A percentile compares a stretch with the other conserved stretches of the same genome.
Evolutionary conservation across 2,113 vertebrate species (phyloP).

Genomic region (Geococcyx californianus): DNA sequence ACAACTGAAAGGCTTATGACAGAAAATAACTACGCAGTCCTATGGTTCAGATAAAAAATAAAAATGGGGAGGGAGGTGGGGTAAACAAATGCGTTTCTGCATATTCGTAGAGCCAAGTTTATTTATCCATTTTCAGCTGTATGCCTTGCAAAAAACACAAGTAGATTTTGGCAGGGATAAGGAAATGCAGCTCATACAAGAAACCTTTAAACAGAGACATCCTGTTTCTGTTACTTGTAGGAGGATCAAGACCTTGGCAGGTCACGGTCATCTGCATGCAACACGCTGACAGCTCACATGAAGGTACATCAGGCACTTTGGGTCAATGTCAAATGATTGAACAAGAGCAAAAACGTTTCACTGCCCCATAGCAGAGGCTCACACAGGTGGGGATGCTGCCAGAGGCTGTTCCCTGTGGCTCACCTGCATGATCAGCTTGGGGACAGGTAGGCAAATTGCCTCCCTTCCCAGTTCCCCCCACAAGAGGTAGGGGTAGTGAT

Average conservation of each 20-base stretch:
- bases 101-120: background rate
- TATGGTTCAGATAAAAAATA: background rate
- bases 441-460: background rate
- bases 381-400: rapidly evolving
- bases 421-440: no score
- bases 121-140: background rate
- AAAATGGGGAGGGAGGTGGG: rapidly evolving
- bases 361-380: background rate
- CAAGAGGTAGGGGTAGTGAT: background rate
- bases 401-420: background rate
- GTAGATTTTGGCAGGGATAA: background rate
- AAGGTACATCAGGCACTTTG: background rate
- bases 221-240: background rate
- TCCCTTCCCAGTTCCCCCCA: rapidly evolving
- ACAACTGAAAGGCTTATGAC: background rate
- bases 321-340: background rate
- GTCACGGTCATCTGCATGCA: rapidly evolving
- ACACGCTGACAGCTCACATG: rapidly evolving
- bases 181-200: background rate
- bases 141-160: background rate
- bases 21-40: background rate
- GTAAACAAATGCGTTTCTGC: background rate
- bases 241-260: background rate
- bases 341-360: background rate
- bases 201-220: background rate